Conservation (phyloP, 30 jellyfish, hydroid and myxozoan genomes). For the Pelagia noctiluca region DNA sequence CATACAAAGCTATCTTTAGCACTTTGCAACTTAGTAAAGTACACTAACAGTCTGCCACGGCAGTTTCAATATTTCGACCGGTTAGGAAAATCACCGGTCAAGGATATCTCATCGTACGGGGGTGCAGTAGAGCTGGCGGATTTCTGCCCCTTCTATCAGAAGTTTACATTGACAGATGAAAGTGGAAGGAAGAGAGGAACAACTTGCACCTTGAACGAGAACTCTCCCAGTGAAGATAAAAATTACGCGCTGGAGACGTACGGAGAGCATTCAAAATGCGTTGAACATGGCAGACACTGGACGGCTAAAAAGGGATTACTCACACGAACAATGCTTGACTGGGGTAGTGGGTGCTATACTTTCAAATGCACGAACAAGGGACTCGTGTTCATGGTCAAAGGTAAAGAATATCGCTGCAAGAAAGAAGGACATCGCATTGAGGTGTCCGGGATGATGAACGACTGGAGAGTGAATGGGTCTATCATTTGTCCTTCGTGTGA, state of each 20-base stretch:
- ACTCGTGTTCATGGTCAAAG: constrained; percentile 50
- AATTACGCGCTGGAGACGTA: constrained; percentile 87
- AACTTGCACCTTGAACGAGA: constrained; percentile 85
- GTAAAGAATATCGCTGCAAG: constrained; percentile 63
- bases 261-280: constrained; percentile 73
- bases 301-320: constrained; percentile 84
- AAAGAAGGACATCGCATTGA: constrained; percentile 60
- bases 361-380: constrained; percentile 79
- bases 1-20: constrained; percentile 92
- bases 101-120: constrained; percentile 87
- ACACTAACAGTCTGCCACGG: constrained; percentile 73
- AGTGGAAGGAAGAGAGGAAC: constrained; percentile 94
- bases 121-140: constrained; percentile 98
- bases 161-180: constrained; percentile 91
- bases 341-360: constrained; percentile 95
- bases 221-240: constrained; percentile 71
- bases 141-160: constrained; percentile 93
- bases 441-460: constrained; percentile 74
- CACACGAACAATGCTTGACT: constrained; percentile 94
- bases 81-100: constrained; percentile 82
- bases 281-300: constrained; percentile 97
- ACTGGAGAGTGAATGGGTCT: constrained; percentile 94
- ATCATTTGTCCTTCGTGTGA: constrained; percentile 88
- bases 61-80: constrained; percentile 90
- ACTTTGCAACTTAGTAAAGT: constrained; percentile 84